These are phyloP conservation scores for Phenacoccus solenopsis DNA, from an alignment of 1,140 invertebrate species.

Conservation along the genomic window DNA sequence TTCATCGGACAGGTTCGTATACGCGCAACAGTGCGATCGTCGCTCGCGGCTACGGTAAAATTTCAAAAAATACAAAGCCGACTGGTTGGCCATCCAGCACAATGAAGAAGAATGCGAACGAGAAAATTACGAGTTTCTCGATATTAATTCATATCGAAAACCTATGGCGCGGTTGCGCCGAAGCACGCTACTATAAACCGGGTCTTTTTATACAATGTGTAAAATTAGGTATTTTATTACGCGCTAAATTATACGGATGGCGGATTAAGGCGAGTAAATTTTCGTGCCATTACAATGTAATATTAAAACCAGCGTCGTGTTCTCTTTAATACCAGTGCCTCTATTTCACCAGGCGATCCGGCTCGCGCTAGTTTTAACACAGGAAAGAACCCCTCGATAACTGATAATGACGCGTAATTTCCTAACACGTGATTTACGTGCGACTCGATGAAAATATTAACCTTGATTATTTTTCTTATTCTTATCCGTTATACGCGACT, in stretches of 20 bases:
- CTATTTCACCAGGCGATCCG: too few species aligned
- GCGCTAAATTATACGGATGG: not conserved
- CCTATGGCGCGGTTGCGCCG: not conserved
- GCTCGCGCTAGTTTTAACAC: too few species aligned
- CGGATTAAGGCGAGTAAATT: slow-evolving; percentile 1
- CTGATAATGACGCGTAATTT: too few species aligned
- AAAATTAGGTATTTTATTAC: not conserved
- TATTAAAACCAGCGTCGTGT: not conserved
- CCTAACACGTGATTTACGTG: too few species aligned
- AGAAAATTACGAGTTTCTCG: slow-evolving; percentile 14
- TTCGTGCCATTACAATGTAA: not conserved
- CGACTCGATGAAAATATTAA: too few species aligned
- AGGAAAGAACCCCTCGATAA: too few species aligned
- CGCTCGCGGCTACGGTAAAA: not conserved
- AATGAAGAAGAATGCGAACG: slow-evolving; percentile 15
- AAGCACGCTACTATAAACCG: not conserved
- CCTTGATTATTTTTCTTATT: too few species aligned
- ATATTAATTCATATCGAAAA: slow-evolving; percentile 13
- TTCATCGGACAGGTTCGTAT: slow-evolving; percentile 8
- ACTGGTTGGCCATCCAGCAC: not conserved
- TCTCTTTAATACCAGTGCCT: too few species aligned
- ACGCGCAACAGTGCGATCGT: not conserved
- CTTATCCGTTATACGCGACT: too few species aligned
- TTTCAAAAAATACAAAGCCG: slow-evolving; percentile 12
- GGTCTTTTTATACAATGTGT: not conserved